Evolutionary conservation across 2,797 vertebrate genomes (phyloP).

Genomic region (Sebastes kiyomatsui): DNA sequence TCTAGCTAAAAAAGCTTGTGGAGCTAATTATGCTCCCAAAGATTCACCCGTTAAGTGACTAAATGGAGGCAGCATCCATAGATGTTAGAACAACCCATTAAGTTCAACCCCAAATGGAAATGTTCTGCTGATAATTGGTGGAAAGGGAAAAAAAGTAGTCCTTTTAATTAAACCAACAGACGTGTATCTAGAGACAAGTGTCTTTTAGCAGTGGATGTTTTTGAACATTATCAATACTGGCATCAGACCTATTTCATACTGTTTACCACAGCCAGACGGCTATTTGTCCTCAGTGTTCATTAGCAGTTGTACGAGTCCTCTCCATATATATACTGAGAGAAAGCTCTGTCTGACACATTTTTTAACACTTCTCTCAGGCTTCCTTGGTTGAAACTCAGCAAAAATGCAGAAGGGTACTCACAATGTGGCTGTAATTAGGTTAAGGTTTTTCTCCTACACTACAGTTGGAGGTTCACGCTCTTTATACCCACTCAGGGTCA

Average conservation of each 20-base stretch:
- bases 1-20: conserved; percentile 36
- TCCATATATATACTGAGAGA: conserved; percentile 3
- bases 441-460: conserved; percentile 76
- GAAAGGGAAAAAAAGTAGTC: conserved; percentile 14
- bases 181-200: conserved; percentile 15
- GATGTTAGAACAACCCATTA: conserved; percentile 63
- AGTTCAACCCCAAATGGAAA: conserved; percentile 56
- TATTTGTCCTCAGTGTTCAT: conserved; percentile 12
- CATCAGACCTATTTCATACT: conserved; percentile 44
- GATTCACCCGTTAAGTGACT: conserved; percentile 51
- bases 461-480: conserved; percentile 31
- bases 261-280: not conserved
- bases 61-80: conserved; percentile 57
- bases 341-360: not conserved
- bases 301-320: not conserved
- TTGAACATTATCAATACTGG: conserved; percentile 45
- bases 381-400: not conserved
- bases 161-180: conserved; percentile 37
- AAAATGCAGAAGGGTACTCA: conserved; percentile 64
- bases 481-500: conserved; percentile 71
- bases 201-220: conserved; percentile 40
- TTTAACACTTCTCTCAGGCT: not conserved
- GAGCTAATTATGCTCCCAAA: conserved; percentile 52
- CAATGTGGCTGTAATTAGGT: conserved; percentile 65
- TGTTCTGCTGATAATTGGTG: conserved; percentile 53